phyloP scores from a whole-genome alignment of 92 coral and sea anemone genomes.

The Parazoanthus swiftii region DNA sequence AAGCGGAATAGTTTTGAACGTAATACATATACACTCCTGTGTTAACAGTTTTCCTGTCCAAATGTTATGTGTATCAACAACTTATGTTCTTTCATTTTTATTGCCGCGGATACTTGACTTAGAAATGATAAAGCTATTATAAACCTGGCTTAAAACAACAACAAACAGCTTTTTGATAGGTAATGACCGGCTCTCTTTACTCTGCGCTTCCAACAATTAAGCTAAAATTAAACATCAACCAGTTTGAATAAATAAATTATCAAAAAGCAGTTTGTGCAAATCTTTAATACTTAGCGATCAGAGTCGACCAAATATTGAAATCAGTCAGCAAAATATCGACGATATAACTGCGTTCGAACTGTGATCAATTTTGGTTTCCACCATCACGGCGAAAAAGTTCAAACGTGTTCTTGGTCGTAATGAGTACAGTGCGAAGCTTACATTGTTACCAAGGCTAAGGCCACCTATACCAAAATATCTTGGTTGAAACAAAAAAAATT shows the following conservation, averaged over 20 bases:
- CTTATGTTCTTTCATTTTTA: neutral
- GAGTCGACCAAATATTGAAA: neutral
- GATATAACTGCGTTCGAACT: neutral
- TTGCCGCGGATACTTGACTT: neutral
- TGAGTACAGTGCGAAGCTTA: too few relatives aligned
- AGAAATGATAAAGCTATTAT: neutral
- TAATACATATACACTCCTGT: neutral
- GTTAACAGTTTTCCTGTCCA: neutral
- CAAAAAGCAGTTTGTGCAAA: neutral
- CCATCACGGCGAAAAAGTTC: neutral
- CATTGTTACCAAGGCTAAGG: neutral
- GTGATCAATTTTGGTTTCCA: neutral
- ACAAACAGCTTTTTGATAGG: neutral
- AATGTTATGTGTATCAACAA: neutral
- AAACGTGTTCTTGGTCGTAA: neutral
- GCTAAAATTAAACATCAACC: neutral
- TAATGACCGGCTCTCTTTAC: neutral
- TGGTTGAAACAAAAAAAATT: neutral
- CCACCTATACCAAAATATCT: neutral
- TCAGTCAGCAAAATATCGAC: neutral
- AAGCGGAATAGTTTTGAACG: neutral
- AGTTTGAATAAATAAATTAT: neutral
- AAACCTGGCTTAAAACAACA: neutral
- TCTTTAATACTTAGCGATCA: neutral
- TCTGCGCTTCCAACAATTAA: neutral